Evolutionary conservation across 2,888 invertebrate genomes (phyloP).

Genomic region (Sarcophaga variegata): DNA sequence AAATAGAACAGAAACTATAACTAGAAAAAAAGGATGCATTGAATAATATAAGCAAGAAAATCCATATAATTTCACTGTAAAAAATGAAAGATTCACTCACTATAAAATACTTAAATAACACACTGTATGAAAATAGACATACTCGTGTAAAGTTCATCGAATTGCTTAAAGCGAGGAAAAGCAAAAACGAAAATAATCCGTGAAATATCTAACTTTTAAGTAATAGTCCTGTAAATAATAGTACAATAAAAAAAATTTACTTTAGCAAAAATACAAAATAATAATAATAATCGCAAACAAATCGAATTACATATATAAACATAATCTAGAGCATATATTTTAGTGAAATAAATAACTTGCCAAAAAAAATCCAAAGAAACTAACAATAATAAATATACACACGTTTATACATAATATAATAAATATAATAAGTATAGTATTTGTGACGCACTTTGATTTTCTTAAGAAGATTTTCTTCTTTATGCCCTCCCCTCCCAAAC

Average conservation of each 20-base stretch:
- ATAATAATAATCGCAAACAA: background rate
- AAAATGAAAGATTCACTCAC: slow-evolving; percentile 51
- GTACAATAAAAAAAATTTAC: slow-evolving; percentile 25
- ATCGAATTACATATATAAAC: too few species aligned
- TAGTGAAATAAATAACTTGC: background rate
- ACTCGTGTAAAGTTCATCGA: slow-evolving; percentile 54
- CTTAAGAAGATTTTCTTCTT: background rate
- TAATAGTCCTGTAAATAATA: slow-evolving; percentile 1
- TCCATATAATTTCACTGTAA: slow-evolving; percentile 47
- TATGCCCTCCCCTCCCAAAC: background rate
- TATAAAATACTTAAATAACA: slow-evolving; percentile 42
- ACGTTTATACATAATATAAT: too few species aligned
- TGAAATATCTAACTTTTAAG: background rate
- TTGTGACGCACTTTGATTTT: slow-evolving; percentile 52
- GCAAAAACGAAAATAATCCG: background rate
- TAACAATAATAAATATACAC: too few species aligned
- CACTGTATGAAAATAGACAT: slow-evolving; percentile 52
- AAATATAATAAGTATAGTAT: background rate
- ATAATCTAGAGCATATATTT: slow-evolving; percentile 3
- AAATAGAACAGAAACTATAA: background rate
- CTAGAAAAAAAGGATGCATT: slow-evolving; percentile 53
- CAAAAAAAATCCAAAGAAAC: slow-evolving; percentile 3
- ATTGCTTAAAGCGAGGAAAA: slow-evolving; percentile 14
- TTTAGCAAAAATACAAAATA: background rate
- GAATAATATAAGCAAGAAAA: slow-evolving; percentile 36